Percentiles rank a stretch among this genome's conserved stretches.
Conservation (phyloP, 1,140 invertebrate genomes). For the Calephelis virginiensis region DNA sequence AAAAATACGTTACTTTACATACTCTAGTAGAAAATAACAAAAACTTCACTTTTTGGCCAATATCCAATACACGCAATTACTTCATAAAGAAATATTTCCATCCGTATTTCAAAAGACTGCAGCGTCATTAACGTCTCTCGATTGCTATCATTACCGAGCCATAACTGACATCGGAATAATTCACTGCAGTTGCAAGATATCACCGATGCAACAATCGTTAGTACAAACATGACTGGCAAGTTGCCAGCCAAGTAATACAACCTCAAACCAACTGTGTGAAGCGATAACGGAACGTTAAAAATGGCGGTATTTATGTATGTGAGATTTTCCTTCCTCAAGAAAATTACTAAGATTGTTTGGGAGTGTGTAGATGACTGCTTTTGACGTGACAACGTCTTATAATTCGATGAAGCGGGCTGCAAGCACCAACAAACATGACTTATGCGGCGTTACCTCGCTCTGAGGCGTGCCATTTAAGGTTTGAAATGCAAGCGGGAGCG, state of each 20-base stretch:
- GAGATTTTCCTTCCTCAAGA: slow-evolving; percentile 17
- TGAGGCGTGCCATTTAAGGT: no score
- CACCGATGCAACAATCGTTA: slow-evolving; percentile 31
- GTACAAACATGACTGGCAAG: slow-evolving; percentile 32
- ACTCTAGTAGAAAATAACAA: neutral
- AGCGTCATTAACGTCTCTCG: slow-evolving; percentile 19
- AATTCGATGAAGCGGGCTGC: no score
- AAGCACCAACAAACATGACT: no score
- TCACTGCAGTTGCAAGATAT: slow-evolving; percentile 32
- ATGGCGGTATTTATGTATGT: slow-evolving; percentile 26
- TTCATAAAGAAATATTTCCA: slow-evolving; percentile 2
- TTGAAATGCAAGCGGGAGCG: no score
- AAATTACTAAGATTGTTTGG: neutral
- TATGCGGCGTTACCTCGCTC: no score
- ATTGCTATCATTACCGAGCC: slow-evolving; percentile 20
- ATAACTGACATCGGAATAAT: slow-evolving; percentile 26
- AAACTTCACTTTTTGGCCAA: neutral
- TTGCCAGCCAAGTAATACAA: slow-evolving; percentile 33
- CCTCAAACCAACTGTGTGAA: slow-evolving; percentile 34
- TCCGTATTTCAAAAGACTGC: slow-evolving; percentile 19
- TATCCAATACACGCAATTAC: neutral
- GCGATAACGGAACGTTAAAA: slow-evolving; percentile 35
- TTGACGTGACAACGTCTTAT: no score
- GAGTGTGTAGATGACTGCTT: no score
- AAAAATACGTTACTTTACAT: neutral